These are phyloP conservation scores for Micromys minutus DNA, from an alignment of 2,113 vertebrate genomes.

Conservation along the genomic window DNA sequence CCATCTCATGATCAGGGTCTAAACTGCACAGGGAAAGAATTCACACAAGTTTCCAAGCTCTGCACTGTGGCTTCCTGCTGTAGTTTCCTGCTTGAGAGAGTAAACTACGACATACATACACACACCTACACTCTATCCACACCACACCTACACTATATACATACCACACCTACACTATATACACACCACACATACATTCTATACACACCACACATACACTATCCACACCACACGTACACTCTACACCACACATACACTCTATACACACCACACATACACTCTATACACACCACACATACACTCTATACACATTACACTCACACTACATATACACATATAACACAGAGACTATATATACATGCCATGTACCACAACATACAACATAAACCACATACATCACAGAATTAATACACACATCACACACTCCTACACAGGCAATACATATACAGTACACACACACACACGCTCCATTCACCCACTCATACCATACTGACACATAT, in stretches of 20 bases:
- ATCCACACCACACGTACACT: too few species aligned
- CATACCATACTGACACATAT: not conserved
- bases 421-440: not conserved
- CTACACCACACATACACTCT: not conserved
- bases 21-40: not conserved
- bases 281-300: not conserved
- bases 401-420: not conserved
- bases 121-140: not conserved
- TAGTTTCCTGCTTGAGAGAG: not conserved
- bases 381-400: not conserved
- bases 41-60: not conserved
- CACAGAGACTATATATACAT: not conserved
- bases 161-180: not conserved
- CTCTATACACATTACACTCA: not conserved
- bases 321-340: not conserved
- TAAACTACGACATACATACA: not conserved
- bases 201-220: too few species aligned
- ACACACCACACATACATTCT: not conserved
- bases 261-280: not conserved
- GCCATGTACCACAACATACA: not conserved
- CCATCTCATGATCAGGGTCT: not conserved
- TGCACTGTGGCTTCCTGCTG: not conserved
- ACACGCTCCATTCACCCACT: not conserved
- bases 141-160: not conserved
- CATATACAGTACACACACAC: not conserved